A percentile compares a stretch with the other conserved stretches of the same genome.
Evolutionary conservation across 2,888 invertebrate genomes (phyloP).

Genomic region (Catocala fraxini): DNA sequence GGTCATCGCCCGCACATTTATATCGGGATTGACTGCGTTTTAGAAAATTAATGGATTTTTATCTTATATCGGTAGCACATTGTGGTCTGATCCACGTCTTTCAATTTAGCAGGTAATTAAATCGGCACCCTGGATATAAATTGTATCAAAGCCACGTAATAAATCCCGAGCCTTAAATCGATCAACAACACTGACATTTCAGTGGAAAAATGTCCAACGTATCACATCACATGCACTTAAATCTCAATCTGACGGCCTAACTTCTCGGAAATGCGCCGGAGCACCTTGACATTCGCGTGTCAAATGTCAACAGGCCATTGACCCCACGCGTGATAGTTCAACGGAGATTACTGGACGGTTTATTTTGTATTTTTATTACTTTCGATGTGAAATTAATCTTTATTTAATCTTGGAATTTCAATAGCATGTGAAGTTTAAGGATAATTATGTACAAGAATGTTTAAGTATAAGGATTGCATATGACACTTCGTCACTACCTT

Average conservation of each 20-base stretch:
- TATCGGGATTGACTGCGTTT: too few relatives aligned
- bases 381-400: constrained; percentile 29
- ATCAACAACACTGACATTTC: constrained; percentile 51
- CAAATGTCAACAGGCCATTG: constrained; percentile 83
- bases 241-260: constrained; percentile 53
- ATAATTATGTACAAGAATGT: too few relatives aligned
- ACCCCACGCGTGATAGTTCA: constrained; percentile 75
- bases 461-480: too few relatives aligned
- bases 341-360: constrained; percentile 53
- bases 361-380: constrained; percentile 51
- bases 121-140: too few relatives aligned
- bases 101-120: too few relatives aligned
- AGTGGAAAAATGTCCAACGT: constrained; percentile 45
- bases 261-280: constrained; percentile 60
- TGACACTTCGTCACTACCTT: too few relatives aligned
- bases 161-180: constrained; percentile 28
- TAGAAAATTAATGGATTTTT: too few relatives aligned
- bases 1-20: too few relatives aligned
- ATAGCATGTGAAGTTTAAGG: constrained; percentile 23
- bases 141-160: neutral
- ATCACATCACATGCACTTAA: constrained; percentile 48
- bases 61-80: too few relatives aligned
- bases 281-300: constrained; percentile 85
- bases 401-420: constrained; percentile 16
- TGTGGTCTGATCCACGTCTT: too few relatives aligned